Percentiles rank a stretch among this genome's conserved stretches.
Conservation (phyloP, 2,888 invertebrate genomes). For the Amaurobius ferox region DNA sequence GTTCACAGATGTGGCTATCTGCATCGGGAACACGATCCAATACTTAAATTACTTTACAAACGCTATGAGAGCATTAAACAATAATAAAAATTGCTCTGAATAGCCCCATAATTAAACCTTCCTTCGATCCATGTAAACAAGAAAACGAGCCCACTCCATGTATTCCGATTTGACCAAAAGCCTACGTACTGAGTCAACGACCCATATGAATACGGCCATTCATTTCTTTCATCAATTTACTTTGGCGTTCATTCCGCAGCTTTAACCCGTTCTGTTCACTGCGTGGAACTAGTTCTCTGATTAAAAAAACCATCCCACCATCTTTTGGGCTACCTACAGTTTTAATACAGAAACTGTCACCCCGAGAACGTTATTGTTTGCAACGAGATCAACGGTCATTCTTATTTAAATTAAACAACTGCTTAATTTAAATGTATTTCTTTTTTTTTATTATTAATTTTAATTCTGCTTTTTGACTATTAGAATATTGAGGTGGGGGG, state of each 20-base stretch:
- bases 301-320: neutral
- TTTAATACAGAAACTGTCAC: neutral
- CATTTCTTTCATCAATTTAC: constrained; percentile 1
- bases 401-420: neutral
- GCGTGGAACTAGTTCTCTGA: neutral
- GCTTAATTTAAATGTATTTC: neutral
- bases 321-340: neutral
- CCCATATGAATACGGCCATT: constrained; percentile 11
- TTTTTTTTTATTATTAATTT: too few relatives aligned
- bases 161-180: neutral
- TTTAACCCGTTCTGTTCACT: neutral
- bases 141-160: neutral
- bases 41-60: too few relatives aligned
- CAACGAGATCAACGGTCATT: neutral
- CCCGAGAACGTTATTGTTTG: neutral
- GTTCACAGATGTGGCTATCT: too few relatives aligned
- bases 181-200: constrained; percentile 9
- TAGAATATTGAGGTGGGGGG: too few relatives aligned
- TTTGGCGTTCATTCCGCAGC: neutral
- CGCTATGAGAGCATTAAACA: too few relatives aligned
- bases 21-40: too few relatives aligned
- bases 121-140: neutral
- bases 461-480: too few relatives aligned
- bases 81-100: too few relatives aligned
- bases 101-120: too few relatives aligned